Percentiles rank a stretch among this genome's conserved stretches.
phyloP scores from a whole-genome alignment of 1,140 invertebrate species.

The Melipona quadrifasciata region DNA sequence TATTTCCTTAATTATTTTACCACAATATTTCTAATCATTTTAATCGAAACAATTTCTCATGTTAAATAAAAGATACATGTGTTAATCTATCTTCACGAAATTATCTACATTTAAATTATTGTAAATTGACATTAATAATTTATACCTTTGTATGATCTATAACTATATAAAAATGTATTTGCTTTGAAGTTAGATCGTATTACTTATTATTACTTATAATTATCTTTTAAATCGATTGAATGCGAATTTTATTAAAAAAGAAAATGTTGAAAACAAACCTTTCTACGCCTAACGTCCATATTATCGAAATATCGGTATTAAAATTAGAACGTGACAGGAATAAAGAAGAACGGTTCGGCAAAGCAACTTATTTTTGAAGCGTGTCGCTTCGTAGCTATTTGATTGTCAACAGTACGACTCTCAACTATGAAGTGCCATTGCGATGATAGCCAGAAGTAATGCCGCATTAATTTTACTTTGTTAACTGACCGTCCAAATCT shows the following conservation, averaged over 20 bases:
- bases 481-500: neutral
- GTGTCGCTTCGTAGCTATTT: neutral
- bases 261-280: conserved; percentile 44
- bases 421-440: conserved; percentile 11
- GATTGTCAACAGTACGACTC: neutral
- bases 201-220: neutral
- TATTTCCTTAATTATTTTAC: neutral
- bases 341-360: neutral
- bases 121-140: neutral
- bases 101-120: neutral
- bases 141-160: too few relatives aligned
- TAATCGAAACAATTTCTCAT: neutral
- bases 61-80: neutral
- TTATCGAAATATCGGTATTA: neutral
- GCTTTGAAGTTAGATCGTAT: neutral
- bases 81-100: neutral
- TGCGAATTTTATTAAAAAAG: neutral
- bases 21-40: neutral
- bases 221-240: neutral
- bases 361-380: neutral
- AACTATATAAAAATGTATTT: neutral
- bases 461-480: neutral
- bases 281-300: conserved; percentile 40
- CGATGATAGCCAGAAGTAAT: conserved; percentile 3
- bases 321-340: neutral